Evolutionary conservation across 2,888 invertebrate genomes (phyloP).

Genomic region (Argyra leucocephala): DNA sequence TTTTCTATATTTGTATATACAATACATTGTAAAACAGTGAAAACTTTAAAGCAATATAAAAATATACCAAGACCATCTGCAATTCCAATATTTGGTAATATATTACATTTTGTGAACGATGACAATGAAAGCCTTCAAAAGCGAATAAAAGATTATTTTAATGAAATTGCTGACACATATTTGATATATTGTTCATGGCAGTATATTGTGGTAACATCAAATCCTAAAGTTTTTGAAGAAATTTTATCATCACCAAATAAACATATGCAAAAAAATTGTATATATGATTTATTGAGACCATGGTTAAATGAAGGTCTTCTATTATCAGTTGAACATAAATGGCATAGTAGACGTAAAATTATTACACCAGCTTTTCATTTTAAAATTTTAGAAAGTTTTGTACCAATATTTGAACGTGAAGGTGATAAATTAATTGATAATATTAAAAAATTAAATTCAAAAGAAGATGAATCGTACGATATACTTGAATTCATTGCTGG

Average conservation of each 20-base stretch:
- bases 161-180: constrained; percentile 31
- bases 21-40: background rate
- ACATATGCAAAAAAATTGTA: constrained; percentile 31
- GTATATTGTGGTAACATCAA: constrained; percentile 31
- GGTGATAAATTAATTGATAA: constrained; percentile 49
- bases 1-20: too few relatives aligned
- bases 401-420: constrained; percentile 59
- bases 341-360: constrained; percentile 60
- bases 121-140: background rate
- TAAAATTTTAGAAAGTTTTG: constrained; percentile 62
- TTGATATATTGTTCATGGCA: constrained; percentile 27
- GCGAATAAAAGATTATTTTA: background rate
- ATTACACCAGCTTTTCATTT: constrained; percentile 73
- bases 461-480: constrained; percentile 42
- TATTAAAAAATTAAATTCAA: constrained; percentile 35
- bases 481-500: constrained; percentile 52
- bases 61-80: background rate
- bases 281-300: constrained; percentile 32
- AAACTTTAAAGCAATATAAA: background rate
- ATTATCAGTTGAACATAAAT: constrained; percentile 43
- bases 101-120: background rate
- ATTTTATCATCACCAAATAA: constrained; percentile 31
- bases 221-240: constrained; percentile 31
- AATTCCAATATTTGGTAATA: constrained; percentile 6
- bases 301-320: constrained; percentile 39